These are phyloP conservation scores for Dendrolimus punctatus DNA, from an alignment of 1,140 invertebrate genomes.

Conservation along the genomic window DNA sequence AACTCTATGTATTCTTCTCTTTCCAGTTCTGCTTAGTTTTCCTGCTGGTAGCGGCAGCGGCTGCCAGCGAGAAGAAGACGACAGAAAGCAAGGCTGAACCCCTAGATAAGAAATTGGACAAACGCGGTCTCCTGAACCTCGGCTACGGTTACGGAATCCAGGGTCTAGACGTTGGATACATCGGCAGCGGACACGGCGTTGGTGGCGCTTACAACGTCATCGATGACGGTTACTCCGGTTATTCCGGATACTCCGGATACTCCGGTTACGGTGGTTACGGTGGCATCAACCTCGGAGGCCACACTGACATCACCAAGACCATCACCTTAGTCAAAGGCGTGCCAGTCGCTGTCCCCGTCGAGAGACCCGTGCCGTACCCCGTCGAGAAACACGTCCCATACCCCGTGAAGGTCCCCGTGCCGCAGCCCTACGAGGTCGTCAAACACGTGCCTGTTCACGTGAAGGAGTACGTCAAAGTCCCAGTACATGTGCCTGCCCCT, in stretches of 20 bases:
- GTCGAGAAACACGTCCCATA: conserved; percentile 76
- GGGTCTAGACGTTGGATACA: conserved; percentile 77
- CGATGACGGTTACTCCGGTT: conserved; percentile 52
- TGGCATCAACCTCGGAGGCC: conserved; percentile 62
- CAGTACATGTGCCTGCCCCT: conserved; percentile 74
- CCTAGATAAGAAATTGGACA: conserved; percentile 73
- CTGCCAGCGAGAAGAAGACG: conserved; percentile 75
- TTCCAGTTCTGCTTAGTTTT: conserved; percentile 80
- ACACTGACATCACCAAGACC: conserved; percentile 78
- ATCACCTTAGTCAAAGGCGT: conserved; percentile 81
- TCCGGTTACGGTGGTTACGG: conserved; percentile 43
- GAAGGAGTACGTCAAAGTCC: conserved; percentile 77
- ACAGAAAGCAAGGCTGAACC: conserved; percentile 75
- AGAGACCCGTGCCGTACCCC: conserved; percentile 76
- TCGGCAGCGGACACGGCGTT: conserved; percentile 75
- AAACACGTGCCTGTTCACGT: conserved; percentile 74
- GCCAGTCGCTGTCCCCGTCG: conserved; percentile 76
- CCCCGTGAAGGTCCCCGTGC: conserved; percentile 76
- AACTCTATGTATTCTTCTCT: conserved; percentile 11
- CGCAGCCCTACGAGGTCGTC: conserved; percentile 76
- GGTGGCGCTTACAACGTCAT: conserved; percentile 75
- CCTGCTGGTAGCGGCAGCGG: conserved; percentile 79
- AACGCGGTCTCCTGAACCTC: conserved; percentile 74
- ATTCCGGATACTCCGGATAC: conserved; percentile 17
- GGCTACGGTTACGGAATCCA: conserved; percentile 75